phyloP scores from a whole-genome alignment of 2,888 invertebrate species.

The Biston betularia region DNA sequence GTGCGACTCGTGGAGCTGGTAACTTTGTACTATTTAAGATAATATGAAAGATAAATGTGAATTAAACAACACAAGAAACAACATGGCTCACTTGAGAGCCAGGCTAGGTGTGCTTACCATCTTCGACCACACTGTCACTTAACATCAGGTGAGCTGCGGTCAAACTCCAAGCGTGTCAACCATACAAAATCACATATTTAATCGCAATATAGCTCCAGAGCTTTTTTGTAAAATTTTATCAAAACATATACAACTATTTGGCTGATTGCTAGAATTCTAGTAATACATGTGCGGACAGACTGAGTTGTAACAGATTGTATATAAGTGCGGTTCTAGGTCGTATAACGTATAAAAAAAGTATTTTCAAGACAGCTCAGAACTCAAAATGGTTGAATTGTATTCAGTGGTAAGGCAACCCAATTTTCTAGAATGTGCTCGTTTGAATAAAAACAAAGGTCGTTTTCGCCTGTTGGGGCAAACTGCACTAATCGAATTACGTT shows the following conservation, averaged over 20 bases:
- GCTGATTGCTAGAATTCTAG: slow-evolving; percentile 4
- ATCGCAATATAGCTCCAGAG: background rate
- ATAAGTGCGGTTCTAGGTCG: background rate
- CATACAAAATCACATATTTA: background rate
- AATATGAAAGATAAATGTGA: too few species aligned
- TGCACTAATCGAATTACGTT: slow-evolving; percentile 53
- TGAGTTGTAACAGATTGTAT: slow-evolving; percentile 5
- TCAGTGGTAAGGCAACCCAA: slow-evolving; percentile 12
- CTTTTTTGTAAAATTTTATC: background rate
- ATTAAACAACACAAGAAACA: background rate
- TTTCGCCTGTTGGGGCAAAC: slow-evolving; percentile 16
- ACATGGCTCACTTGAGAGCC: too few species aligned
- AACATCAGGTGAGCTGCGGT: too few species aligned
- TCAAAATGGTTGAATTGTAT: slow-evolving; percentile 11
- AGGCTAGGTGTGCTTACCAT: too few species aligned
- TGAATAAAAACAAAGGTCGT: slow-evolving; percentile 31
- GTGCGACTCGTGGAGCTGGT: background rate
- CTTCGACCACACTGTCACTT: too few species aligned
- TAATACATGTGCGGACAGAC: slow-evolving; percentile 1
- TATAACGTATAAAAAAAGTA: slow-evolving; percentile 1
- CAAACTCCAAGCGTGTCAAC: too few species aligned
- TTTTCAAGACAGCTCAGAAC: too few species aligned
- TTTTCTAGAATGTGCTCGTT: slow-evolving; percentile 30
- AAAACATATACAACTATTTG: background rate
- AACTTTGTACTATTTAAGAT: slow-evolving; percentile 1